Percentiles rank a stretch among this genome's conserved stretches.
phyloP scores from a whole-genome alignment of 2,113 vertebrate species.

The Lepisosteus osseus region DNA sequence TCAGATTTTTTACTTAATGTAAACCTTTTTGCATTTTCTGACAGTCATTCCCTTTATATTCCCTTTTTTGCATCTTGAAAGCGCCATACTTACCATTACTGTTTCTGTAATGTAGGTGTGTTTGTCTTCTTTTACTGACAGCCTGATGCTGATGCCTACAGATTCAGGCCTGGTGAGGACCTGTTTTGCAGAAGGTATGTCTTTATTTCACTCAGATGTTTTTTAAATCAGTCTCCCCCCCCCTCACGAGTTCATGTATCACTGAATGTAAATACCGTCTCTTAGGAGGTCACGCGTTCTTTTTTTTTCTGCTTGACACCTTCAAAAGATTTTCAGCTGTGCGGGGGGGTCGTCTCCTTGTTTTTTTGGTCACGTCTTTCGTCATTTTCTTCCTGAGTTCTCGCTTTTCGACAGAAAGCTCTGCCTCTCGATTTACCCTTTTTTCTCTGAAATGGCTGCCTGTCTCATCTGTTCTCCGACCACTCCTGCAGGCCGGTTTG shows the following conservation, averaged over 20 bases:
- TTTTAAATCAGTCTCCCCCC: no score
- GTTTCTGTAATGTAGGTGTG: not conserved
- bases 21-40: not conserved
- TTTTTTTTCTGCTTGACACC: no score
- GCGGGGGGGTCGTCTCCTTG: no score
- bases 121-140: no score
- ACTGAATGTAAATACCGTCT: no score
- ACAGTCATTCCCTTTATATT: not conserved
- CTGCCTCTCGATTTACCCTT: not conserved
- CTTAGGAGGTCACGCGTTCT: no score
- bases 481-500: not conserved
- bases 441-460: not conserved
- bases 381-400: not conserved
- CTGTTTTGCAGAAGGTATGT: no score
- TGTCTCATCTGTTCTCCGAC: not conserved
- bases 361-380: not conserved
- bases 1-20: not conserved
- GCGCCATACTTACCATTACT: not conserved
- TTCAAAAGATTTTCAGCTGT: no score
- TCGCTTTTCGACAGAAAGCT: not conserved
- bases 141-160: no score
- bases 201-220: no score
- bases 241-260: no score
- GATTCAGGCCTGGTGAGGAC: no score
- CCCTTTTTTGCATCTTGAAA: not conserved